Evolutionary conservation across 2,797 vertebrate species (phyloP), one percentile per base, ranked within the genome.

Genomic region (Fistularia commersonii): DNA sequence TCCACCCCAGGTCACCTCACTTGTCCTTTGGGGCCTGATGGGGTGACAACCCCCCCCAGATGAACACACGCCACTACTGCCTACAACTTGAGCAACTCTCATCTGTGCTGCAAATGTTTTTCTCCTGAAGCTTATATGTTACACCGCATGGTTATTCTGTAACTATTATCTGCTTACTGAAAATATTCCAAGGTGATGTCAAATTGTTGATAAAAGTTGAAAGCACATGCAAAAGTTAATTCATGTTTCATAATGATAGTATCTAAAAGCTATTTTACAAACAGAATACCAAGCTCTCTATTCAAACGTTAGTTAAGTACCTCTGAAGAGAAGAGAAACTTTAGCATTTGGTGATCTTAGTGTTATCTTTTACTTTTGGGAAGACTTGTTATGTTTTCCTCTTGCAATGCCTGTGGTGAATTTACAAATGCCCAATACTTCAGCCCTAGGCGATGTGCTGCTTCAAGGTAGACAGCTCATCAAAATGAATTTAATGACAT

Each of bases 1-100:
- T 89, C 82, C 83, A 85, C 81, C 83, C 64, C 3, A 8, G 82
- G 80, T 87, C 80, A 80, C 75, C 69, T 81, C 74, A 77, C 82
- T 77, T 81, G 74, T 83, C 84, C 79, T 76, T 73, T 72, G 79
- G 77, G 82, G 74, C 61, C 66, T 72, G 60, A 81, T 66, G 65
- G 72, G 82, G 74, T 84, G 76, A 75, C 71, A 67, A 60, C 66
- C 57, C 63, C 10, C 23, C 48, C 12, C 48, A 66, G 69, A 79
- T 61, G 70, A 75, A 62, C 51, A 73, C 63, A 57, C 61, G 56
- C 62, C 79, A 42, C 64, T 32, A 45, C 62, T 68, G 66, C 58
- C 53, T 62, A 77, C 64, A 64, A 66, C 64, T 50, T 60, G 64
- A 69, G 61, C 71, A 61, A 55, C 65, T 42, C 39, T 54, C 45